phyloP scores from a whole-genome alignment of 2,888 invertebrate species.

The Aricia artaxerxes region DNA sequence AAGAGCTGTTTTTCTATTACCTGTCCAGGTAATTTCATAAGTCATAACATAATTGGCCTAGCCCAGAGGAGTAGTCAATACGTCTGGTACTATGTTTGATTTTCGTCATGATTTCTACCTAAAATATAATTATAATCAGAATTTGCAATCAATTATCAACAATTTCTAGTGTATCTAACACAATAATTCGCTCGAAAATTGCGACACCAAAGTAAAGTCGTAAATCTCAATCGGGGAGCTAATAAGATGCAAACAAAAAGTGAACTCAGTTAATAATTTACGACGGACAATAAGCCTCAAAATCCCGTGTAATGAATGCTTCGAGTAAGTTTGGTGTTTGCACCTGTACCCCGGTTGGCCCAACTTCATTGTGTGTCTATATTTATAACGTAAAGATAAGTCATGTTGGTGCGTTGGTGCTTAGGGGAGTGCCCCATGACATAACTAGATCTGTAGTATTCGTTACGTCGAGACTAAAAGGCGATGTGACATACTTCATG shows the following conservation, averaged over 20 bases:
- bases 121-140: neutral
- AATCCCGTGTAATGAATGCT: slow-evolving; percentile 60
- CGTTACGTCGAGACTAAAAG: neutral
- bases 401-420: neutral
- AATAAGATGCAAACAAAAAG: slow-evolving; percentile 62
- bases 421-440: neutral
- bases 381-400: neutral
- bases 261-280: slow-evolving; percentile 61
- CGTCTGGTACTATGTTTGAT: too few species aligned
- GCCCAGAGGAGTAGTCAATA: too few species aligned
- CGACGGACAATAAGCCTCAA: slow-evolving; percentile 56
- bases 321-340: slow-evolving; percentile 51
- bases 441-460: neutral
- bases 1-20: too few species aligned
- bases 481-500: neutral
- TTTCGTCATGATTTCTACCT: neutral
- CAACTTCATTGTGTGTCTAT: neutral
- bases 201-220: slow-evolving; percentile 13
- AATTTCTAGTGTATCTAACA: neutral
- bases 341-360: slow-evolving; percentile 52
- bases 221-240: slow-evolving; percentile 40
- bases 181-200: slow-evolving; percentile 22
- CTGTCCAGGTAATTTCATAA: too few species aligned
- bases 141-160: neutral
- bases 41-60: too few species aligned